Base-by-base conservation (phyloP, 2,113 vertebrate genomes). In the Apus apus region DNA sequence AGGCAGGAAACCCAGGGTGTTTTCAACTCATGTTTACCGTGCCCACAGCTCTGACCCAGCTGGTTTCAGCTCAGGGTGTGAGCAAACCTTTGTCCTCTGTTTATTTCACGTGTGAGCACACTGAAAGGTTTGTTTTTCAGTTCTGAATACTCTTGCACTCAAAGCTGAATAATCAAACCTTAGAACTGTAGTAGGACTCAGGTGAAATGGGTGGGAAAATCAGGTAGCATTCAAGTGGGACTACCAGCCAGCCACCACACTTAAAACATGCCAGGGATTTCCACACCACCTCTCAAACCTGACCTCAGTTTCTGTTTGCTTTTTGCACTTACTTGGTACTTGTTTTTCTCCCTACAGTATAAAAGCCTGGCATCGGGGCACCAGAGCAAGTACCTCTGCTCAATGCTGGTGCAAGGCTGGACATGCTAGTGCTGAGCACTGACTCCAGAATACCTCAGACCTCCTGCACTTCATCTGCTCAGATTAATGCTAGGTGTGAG, bases 41-140 rank as follows among this genome's bases (percentile, higher is more conserved):
- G 67, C 46, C 73, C 36, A 14, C 48, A 72, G 79, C 68, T 83
- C 72, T 87, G 51, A 62, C 53, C 64, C 2, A 7, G 30, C 82
- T 72, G 36, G 65, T 71, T 93, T 77, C 83, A 90, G 73, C 50
- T 2, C 0, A 94, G 88, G 88, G 48, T 0, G 2, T 87, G 92
- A 90, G 54, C 48, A 60, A 94, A 93, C 34, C 34, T 96, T 91
- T 92, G 88, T 53, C 85, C 90, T 92, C 15, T 0, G 34, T 61
- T 85, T 92, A 71, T 51, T 92, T 84, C 23, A 30, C n/a, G 45
- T 22, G 50, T 67, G 70, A 93, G 36, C 80, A 58, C 45, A 3
- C 0, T 57, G 66, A 74, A 86, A 68, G 53, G 50, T 75, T 96
- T 96, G 57, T 54, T 85, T 87, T 96, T 76, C 23, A 43, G 66